A percentile compares a stretch with the other conserved stretches of the same genome.
phyloP scores from a whole-genome alignment of 2,113 vertebrate species.

The Zosterops japonicus region DNA sequence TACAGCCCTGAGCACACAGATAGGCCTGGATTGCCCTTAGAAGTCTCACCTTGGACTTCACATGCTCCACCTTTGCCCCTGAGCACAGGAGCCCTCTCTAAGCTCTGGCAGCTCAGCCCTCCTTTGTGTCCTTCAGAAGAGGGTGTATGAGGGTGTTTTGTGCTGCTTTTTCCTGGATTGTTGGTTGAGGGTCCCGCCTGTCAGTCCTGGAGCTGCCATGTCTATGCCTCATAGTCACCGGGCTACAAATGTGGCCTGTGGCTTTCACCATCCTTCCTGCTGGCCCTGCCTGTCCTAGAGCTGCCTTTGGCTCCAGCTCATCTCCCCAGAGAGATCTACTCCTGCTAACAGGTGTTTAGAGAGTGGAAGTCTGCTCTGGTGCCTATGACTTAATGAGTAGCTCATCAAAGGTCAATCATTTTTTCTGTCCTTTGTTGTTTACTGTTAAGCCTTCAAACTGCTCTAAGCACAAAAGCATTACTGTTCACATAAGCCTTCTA shows the following conservation, averaged over 20 bases:
- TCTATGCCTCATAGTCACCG: neutral
- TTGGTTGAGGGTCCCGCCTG: neutral
- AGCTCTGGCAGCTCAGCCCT: fast-evolving
- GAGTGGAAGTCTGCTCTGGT: neutral
- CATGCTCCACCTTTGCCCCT: fast-evolving
- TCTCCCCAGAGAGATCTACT: neutral
- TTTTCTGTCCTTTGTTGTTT: neutral
- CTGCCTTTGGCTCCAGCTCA: neutral
- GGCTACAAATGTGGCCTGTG: neutral
- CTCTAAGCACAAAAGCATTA: neutral
- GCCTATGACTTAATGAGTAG: neutral
- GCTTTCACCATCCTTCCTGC: neutral
- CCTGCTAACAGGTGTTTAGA: neutral
- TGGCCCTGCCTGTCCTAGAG: neutral
- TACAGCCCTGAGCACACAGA: neutral
- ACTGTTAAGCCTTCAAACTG: neutral
- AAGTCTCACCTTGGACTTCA: neutral
- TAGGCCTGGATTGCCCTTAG: neutral
- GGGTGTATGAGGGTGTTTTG: fast-evolving
- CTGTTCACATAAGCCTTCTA: neutral
- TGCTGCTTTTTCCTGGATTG: neutral
- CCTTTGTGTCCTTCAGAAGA: fast-evolving
- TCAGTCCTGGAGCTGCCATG: neutral
- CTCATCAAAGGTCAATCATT: neutral
- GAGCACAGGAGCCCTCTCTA: neutral